A percentile compares a stretch with the other conserved stretches of the same genome.
These are phyloP conservation scores for Edolisoma coerulescens DNA, from an alignment of 2,113 vertebrate species.

Conservation along the genomic window DNA sequence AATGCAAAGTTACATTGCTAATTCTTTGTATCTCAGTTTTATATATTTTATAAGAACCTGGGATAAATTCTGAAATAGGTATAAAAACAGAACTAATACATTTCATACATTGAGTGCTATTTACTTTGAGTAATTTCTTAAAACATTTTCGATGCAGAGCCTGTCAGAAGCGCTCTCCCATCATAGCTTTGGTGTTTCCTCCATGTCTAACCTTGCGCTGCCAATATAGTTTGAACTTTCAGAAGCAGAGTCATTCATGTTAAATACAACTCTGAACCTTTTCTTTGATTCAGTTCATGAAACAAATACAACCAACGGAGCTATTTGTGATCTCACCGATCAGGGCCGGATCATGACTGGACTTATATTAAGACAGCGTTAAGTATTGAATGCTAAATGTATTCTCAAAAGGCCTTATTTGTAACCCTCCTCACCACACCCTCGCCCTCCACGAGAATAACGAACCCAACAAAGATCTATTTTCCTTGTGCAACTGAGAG, in stretches of 20 bases:
- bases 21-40: constrained; percentile 82
- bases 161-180: constrained; percentile 63
- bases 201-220: constrained; percentile 69
- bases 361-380: constrained; percentile 49
- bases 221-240: constrained; percentile 64
- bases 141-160: constrained; percentile 52
- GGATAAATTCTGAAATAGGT: constrained; percentile 75
- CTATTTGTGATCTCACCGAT: constrained; percentile 52
- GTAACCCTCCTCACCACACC: constrained; percentile 32
- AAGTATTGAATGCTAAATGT: constrained; percentile 58
- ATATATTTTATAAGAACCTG: constrained; percentile 82
- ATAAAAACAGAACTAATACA: constrained; percentile 61
- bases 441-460: constrained; percentile 5
- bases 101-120: constrained; percentile 66
- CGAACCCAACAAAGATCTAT: constrained; percentile 8
- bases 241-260: constrained; percentile 24
- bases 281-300: constrained; percentile 14
- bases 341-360: constrained; percentile 56
- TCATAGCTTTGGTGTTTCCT: constrained; percentile 71
- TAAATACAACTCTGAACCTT: background rate
- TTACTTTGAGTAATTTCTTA: constrained; percentile 57
- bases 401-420: constrained; percentile 67
- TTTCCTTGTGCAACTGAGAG: constrained; percentile 70
- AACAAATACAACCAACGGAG: background rate
- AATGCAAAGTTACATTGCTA: constrained; percentile 75